phyloP scores from a whole-genome alignment of 1,140 invertebrate species.

The Brachionus rotundiformis region DNA sequence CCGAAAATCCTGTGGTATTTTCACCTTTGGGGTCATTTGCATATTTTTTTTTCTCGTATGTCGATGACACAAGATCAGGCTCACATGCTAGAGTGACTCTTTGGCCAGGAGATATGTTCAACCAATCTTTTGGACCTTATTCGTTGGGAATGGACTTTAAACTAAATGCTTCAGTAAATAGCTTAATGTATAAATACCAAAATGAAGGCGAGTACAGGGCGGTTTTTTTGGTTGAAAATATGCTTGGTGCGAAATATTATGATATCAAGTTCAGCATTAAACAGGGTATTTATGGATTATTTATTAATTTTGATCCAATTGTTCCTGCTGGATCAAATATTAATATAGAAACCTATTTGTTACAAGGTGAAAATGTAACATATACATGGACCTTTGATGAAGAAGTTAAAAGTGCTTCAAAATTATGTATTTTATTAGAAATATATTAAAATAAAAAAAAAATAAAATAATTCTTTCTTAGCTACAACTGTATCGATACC shows the following conservation, averaged over 20 bases:
- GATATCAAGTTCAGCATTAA: not conserved
- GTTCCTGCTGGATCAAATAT: not conserved
- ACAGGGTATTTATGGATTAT: conserved; percentile 38
- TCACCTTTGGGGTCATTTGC: conserved; percentile 8
- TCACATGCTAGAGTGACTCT: conserved; percentile 39
- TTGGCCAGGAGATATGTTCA: conserved; percentile 46
- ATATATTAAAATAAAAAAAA: not conserved
- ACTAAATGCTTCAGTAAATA: not conserved
- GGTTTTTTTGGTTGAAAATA: conserved; percentile 38
- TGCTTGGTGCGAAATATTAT: conserved; percentile 32
- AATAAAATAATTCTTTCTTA: not conserved
- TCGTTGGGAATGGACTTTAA: conserved; percentile 40
- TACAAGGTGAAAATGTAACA: conserved; percentile 1
- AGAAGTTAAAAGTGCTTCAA: not conserved
- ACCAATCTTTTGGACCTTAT: conserved; percentile 36
- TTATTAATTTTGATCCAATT: not conserved
- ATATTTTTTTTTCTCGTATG: conserved; percentile 31
- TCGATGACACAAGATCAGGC: not conserved
- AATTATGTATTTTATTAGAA: conserved; percentile 5
- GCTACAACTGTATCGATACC: not conserved
- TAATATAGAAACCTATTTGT: conserved; percentile 24
- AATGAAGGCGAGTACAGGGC: not conserved
- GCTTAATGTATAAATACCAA: conserved; percentile 26
- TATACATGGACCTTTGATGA: conserved; percentile 46
- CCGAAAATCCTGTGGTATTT: conserved; percentile 28